A percentile compares a stretch with the other conserved stretches of the same genome.
These are phyloP conservation scores for Peromyscus aztecus DNA, from an alignment of 2,797 vertebrate genomes.

Conservation along the genomic window DNA sequence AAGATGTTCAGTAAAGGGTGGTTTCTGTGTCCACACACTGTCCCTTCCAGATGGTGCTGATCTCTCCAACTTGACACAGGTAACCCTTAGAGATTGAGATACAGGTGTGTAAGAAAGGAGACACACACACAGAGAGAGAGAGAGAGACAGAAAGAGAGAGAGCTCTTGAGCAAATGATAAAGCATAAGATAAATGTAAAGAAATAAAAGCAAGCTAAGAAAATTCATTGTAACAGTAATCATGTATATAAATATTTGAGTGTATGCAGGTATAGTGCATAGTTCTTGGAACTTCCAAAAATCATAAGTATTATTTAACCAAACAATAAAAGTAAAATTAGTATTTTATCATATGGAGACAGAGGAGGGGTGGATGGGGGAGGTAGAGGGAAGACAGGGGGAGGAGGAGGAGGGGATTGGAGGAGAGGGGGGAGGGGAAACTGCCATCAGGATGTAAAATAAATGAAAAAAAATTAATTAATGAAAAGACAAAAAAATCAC, in stretches of 20 bases:
- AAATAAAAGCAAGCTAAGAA: background rate
- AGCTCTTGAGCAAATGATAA: background rate
- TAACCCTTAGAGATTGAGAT: background rate
- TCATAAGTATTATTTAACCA: background rate
- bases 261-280: too few relatives aligned
- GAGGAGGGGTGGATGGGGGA: background rate
- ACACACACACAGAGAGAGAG: background rate
- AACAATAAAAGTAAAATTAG: conserved; percentile 46
- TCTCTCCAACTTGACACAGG: background rate
- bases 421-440: background rate
- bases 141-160: background rate
- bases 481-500: background rate
- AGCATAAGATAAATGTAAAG: background rate
- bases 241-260: background rate
- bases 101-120: background rate
- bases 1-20: background rate
- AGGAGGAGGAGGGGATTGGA: background rate
- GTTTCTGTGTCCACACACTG: background rate
- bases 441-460: background rate
- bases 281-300: conserved; percentile 29
- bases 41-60: background rate
- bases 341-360: background rate
- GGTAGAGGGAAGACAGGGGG: background rate
- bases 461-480: background rate
- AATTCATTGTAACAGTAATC: background rate